Evolutionary conservation across 2,113 vertebrate genomes (phyloP), one percentile per base, ranked within the genome.

Genomic region (Calonectris borealis): DNA sequence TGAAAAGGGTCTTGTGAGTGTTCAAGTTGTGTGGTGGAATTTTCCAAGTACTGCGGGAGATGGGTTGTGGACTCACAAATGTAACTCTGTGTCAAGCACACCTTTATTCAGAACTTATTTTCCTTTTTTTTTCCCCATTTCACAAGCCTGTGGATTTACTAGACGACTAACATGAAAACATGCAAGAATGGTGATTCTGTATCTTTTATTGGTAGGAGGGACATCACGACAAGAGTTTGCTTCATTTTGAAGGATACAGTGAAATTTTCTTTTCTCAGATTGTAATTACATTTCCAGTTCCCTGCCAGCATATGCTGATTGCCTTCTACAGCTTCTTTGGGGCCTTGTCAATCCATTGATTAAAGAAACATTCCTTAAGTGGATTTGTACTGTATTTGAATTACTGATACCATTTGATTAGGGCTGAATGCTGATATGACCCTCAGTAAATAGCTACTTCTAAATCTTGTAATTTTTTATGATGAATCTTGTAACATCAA

Each of bases 261-360:
- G 86, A 94, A 81, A 82, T 77, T 76, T 73, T 88, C 58, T 44
- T 54, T 82, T 71, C 57, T 75, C 58, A 86, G 70, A 40, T 62
- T 84, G 69, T 89, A 95, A 96, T 97, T 96, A 93, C 69, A 49
- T 76, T 79, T 90, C 81, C 69, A 91, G 54, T 89, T 92, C 57
- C 92, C 91, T 88, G 80, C 83, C 44, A 93, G 92, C 92, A n/a
- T 40, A 36, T 78, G 48, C 95, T 94, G 95, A 96, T 97, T 96
- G 91, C 83, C 86, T 96, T 93, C 42, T 86, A 72, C 76, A 81
- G 86, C 72, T 92, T 96, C 86, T 86, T 94, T 79, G 58, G 79
- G 92, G 83, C 88, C 81, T 89, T 94, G 86, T 91, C 95, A 94
- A 89, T 89, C 81, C 52, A 95, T 92, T 96, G 95, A 95, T 96